These are phyloP conservation scores for Charadrius vociferus DNA, from an alignment of 2,113 vertebrate genomes.

Conservation along the genomic window DNA sequence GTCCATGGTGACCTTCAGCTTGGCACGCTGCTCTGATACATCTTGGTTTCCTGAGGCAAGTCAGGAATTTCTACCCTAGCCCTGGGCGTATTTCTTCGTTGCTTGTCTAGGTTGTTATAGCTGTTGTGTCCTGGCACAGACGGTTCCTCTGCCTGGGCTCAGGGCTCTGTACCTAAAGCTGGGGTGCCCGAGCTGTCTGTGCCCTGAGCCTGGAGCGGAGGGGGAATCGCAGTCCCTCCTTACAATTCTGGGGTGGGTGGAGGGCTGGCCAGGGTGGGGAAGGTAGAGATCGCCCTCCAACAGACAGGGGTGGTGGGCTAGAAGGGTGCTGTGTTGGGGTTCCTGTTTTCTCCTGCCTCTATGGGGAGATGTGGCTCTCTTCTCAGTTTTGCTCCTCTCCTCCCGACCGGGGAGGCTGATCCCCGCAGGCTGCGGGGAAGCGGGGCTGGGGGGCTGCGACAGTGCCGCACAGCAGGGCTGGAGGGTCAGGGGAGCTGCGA, in stretches of 20 bases:
- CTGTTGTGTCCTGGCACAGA: not conserved
- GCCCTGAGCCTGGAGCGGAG: not conserved
- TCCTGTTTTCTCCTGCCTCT: not conserved
- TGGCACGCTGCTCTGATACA: not conserved
- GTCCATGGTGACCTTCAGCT: not conserved
- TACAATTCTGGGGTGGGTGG: not conserved
- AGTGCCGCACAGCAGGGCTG: not conserved
- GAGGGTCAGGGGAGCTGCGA: not conserved
- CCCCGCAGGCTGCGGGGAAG: not conserved
- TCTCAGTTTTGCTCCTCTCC: not conserved
- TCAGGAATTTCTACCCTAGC: not conserved
- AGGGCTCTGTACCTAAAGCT: not conserved
- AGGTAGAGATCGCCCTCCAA: not conserved
- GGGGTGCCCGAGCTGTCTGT: not conserved
- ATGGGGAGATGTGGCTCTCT: not conserved
- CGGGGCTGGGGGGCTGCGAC: not conserved
- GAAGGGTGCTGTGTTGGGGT: rapidly evolving
- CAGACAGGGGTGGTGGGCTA: not conserved
- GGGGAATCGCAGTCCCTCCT: not conserved
- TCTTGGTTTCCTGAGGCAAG: not conserved
- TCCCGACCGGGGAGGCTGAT: not conserved
- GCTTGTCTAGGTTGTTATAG: not conserved
- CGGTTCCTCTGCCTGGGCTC: not conserved
- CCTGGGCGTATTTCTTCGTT: not conserved
- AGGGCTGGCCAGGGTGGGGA: not conserved